Evolutionary conservation across 53 echinoderm and acorn worm genomes (phyloP), one percentile per base, ranked within the genome.

Genomic region (Paracentrotus lividus): DNA sequence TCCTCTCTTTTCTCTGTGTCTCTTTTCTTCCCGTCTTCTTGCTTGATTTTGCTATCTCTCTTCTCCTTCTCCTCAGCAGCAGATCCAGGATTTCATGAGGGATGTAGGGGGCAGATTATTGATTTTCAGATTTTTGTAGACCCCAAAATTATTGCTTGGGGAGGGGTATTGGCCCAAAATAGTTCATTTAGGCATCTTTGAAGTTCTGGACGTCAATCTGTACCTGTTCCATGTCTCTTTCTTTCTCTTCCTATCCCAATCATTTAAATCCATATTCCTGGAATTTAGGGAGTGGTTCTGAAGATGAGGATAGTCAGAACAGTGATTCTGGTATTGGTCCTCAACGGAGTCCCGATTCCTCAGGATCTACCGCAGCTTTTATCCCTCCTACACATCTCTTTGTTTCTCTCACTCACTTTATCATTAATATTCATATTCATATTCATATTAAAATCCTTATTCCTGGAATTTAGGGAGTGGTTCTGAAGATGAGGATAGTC

Each of bases 241-340:
- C 20, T 60, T 23, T 60, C 23, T 23, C 0, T 5, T 60, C n/a
- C 24, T n/a, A n/a, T 66, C 12, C n/a, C n/a, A n/a, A n/a, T 32
- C 29, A 1, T 66, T 32, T 7, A 34, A 9, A 3, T 68, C 36
- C 26, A 10, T 68, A 14, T 69, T 36, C 8, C 69, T 69, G 2
- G 10, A 18, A 6, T 85, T 8, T 47, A 89, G 89, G 66, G 8
- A 89, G 91, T 75, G 91, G 91, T 55, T 91, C 91, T 21, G 91
- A 91, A 45, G 93, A 94, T 84, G 95, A 94, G 21, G 95, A 95
- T 55, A 96, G 95, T 31, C 93, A 96, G 92, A 97, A 97, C 93
- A 96, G 95, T 54, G 98, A 98, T 90, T 97, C 97, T 31, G 27
- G 29, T 65, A 8, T 66, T 7, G 0, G 0, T 66, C 32, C 66